Evolutionary conservation across 2,888 invertebrate genomes (phyloP), one percentile per base, ranked within the genome.

Genomic region (Charanyca ferruginea): DNA sequence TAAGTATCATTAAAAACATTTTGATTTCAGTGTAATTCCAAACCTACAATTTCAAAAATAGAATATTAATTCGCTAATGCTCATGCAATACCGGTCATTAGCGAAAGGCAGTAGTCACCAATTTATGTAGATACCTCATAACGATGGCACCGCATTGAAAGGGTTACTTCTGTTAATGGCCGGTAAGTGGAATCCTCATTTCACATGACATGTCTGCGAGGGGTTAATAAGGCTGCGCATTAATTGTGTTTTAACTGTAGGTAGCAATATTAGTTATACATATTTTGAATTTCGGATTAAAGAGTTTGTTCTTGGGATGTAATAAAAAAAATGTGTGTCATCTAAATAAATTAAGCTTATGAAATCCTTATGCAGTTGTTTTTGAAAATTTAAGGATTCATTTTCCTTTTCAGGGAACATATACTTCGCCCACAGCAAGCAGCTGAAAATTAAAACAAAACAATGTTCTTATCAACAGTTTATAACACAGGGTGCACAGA

Each of bases 61-160:
- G 51, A 81, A 79, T 78, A 74, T 66, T 79, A 44, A 79, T 62
- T 38, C 25, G 18, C 16, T 63, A 78, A 79, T 78, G 65, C 35
- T 55, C 67, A 57, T 62, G 45, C 63, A 42, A 63, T 52, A 60
- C 57, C 65, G 0, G 25, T 70, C 57, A 78, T 81, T 78, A 79
- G 35, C 35, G 47, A 62, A 18, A 38, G 18, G 13, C 57, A 16
- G 57, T 55, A 60, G 66, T 44, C 32, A 45, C 53, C 65, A 49
- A 73, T 66, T 61, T 59, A 62, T 42, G 54, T 48, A 41, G 53
- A 58, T 66, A 75, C 58, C 48, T 65, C 44, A 20, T 73, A 73
- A 45, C 66, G 73, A 71, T 51, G 51, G 48, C 38, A 52, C 20
- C 62, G 41, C 59, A 49, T 63, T 42, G 44, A 47, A 69, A 79